phyloP scores from a whole-genome alignment of 2,888 invertebrate genomes.

The Drosophila meridiana region DNA sequence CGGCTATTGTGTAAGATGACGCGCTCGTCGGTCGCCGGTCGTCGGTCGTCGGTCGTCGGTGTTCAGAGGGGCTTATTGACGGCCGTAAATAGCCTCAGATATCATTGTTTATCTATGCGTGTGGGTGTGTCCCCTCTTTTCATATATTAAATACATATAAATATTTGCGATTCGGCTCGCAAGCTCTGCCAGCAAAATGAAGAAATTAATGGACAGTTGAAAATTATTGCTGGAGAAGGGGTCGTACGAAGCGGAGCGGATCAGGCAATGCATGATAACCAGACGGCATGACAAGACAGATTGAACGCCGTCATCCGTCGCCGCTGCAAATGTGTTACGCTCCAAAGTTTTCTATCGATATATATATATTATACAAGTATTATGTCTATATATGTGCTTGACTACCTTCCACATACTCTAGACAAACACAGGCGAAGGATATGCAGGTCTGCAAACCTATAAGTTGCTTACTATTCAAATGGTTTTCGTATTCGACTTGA shows the following conservation, averaged over 20 bases:
- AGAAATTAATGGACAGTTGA: constrained; percentile 74
- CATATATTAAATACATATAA: constrained; percentile 64
- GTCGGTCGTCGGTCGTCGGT: background rate
- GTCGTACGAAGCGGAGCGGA: constrained; percentile 2
- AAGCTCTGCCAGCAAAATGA: constrained; percentile 30
- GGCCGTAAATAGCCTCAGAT: constrained; percentile 60
- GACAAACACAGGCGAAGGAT: background rate
- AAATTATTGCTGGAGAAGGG: constrained; percentile 60
- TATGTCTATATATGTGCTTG: background rate
- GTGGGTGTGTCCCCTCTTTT: constrained; percentile 17
- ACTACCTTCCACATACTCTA: background rate
- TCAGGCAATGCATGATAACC: constrained; percentile 31
- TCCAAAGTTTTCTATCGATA: constrained; percentile 52
- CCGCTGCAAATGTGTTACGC: constrained; percentile 56
- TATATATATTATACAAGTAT: constrained; percentile 3
- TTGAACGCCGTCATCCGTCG: constrained; percentile 48
- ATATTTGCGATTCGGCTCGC: constrained; percentile 22
- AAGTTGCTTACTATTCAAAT: background rate
- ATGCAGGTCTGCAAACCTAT: background rate
- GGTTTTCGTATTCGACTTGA: background rate
- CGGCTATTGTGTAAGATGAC: constrained; percentile 33
- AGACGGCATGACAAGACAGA: constrained; percentile 63
- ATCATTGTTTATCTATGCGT: constrained; percentile 64
- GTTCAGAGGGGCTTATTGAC: constrained; percentile 37
- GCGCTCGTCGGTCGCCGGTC: background rate